phyloP scores from a whole-genome alignment of 2,888 invertebrate genomes.

The Brachyptera risi region DNA sequence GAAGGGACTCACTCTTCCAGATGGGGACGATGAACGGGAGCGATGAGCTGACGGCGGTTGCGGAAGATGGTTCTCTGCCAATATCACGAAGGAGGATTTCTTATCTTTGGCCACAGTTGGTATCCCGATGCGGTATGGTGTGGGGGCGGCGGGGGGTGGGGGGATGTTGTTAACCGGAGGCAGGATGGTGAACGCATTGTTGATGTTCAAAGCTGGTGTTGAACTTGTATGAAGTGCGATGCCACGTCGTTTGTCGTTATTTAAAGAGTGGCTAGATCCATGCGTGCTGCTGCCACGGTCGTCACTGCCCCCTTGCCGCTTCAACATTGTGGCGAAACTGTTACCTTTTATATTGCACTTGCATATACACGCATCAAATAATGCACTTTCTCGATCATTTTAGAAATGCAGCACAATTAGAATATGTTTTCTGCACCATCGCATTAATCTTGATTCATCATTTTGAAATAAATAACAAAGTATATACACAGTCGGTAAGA shows the following conservation, averaged over 20 bases:
- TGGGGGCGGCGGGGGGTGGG: conserved; percentile 35
- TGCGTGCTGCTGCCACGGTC: background rate
- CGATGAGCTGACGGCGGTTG: conserved; percentile 41
- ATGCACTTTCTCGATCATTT: too few relatives aligned
- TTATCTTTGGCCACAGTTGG: conserved; percentile 34
- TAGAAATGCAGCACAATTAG: too few relatives aligned
- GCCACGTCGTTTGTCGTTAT: background rate
- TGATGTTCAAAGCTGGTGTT: background rate
- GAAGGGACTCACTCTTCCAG: conserved; percentile 57
- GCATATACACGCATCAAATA: too few relatives aligned
- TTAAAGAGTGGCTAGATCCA: background rate
- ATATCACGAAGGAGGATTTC: conserved; percentile 60
- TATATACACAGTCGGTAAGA: too few relatives aligned
- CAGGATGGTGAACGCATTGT: conserved; percentile 34
- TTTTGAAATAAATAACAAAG: too few relatives aligned
- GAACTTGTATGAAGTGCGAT: too few relatives aligned
- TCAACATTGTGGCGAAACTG: too few relatives aligned
- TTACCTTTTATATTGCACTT: too few relatives aligned
- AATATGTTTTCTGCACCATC: too few relatives aligned
- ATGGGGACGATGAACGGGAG: conserved; percentile 44
- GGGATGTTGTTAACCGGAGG: conserved; percentile 34
- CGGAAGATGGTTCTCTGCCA: conserved; percentile 54
- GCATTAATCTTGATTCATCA: too few relatives aligned
- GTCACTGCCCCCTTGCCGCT: background rate
- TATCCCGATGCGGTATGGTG: conserved; percentile 33